phyloP scores from a whole-genome alignment of 2,797 vertebrate species.

The Parambassis ranga region DNA sequence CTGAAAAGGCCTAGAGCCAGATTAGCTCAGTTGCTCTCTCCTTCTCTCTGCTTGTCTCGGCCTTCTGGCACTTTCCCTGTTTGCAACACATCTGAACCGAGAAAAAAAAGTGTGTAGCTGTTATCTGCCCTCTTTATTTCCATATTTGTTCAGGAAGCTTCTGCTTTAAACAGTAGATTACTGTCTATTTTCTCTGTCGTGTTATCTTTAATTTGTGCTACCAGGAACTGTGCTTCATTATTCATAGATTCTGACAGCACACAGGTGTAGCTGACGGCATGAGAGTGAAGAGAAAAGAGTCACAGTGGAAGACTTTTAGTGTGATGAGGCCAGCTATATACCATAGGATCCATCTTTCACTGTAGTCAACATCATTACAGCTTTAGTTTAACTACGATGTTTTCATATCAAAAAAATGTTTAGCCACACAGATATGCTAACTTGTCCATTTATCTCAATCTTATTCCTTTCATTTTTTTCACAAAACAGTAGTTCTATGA shows the following conservation, averaged over 20 bases:
- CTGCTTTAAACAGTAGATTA: conserved; percentile 8
- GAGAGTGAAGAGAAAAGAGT: conserved; percentile 11
- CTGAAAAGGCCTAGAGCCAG: conserved; percentile 53
- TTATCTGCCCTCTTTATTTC: conserved; percentile 31
- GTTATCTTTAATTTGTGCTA: conserved; percentile 35
- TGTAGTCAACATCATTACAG: no score
- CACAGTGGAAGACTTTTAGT: conserved; percentile 24
- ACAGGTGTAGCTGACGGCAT: conserved; percentile 36
- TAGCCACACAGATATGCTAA: no score
- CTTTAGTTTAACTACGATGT: no score
- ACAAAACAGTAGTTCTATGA: not conserved
- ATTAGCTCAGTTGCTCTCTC: conserved; percentile 31
- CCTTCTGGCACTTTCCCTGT: not conserved
- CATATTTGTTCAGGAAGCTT: conserved; percentile 40
- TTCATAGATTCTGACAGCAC: conserved; percentile 39
- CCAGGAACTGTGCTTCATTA: conserved; percentile 45
- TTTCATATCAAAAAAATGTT: no score
- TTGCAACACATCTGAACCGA: conserved; percentile 4
- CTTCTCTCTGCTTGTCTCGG: not conserved
- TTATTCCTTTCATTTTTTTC: not conserved
- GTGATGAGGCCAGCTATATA: not conserved
- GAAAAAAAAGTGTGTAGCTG: conserved; percentile 6
- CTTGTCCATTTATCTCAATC: not conserved
- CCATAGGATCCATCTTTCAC: no score
- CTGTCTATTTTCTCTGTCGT: conserved; percentile 19